phyloP scores from a whole-genome alignment of 2,797 vertebrate species.

The Thripadectes ignobilis region DNA sequence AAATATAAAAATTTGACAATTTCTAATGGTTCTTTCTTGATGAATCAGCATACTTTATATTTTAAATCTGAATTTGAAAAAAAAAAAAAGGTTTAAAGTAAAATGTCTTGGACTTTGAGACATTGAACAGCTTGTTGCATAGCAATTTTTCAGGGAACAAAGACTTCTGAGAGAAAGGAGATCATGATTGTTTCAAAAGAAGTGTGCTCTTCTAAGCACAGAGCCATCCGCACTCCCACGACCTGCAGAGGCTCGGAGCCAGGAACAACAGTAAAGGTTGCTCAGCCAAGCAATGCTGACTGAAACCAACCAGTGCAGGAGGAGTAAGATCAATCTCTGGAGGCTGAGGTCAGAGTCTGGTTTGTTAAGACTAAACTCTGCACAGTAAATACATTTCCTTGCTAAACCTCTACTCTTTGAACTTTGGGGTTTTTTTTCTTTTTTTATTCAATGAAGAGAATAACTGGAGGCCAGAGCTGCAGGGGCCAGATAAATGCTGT shows the following conservation, averaged over 20 bases:
- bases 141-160: neutral
- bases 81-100: neutral
- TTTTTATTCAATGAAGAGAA: neutral
- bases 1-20: neutral
- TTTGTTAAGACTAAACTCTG: neutral
- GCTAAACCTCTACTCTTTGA: neutral
- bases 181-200: neutral
- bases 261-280: neutral
- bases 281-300: neutral
- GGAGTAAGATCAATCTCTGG: neutral
- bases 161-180: neutral
- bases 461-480: neutral
- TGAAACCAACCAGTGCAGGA: neutral
- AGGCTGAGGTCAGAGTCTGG: neutral
- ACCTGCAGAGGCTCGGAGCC: fast-evolving
- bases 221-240: fast-evolving
- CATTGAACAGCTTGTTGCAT: neutral
- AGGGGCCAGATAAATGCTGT: neutral
- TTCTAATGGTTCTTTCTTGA: fast-evolving
- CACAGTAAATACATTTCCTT: neutral
- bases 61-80: neutral
- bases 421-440: neutral
- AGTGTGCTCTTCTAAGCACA: neutral
- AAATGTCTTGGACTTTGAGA: neutral
- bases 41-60: neutral